Evolutionary conservation across 2,888 invertebrate species (phyloP).

Genomic region (Mesorhabditis spiculigera): DNA sequence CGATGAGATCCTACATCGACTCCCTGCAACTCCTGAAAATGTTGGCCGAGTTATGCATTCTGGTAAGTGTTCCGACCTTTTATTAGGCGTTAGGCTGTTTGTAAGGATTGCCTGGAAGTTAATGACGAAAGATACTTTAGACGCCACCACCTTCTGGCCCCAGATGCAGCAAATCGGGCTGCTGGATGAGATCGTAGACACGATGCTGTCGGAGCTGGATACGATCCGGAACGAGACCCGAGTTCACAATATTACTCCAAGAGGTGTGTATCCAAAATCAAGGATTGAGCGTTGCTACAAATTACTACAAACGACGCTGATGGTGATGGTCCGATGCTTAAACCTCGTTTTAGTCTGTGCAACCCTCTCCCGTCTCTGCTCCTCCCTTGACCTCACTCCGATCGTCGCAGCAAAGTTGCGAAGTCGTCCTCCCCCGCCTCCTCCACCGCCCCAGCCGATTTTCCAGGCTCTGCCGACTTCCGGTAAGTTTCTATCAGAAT

Average conservation of each 20-base stretch:
- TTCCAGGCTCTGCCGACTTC: neutral
- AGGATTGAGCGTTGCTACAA: too few relatives aligned
- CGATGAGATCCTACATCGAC: neutral
- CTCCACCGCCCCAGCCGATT: neutral
- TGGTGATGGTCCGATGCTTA: too few relatives aligned
- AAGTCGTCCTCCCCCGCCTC: neutral
- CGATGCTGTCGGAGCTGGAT: constrained; percentile 17
- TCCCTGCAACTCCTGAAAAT: neutral
- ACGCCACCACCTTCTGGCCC: constrained; percentile 43
- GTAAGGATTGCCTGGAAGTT: too few relatives aligned
- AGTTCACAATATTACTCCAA: neutral
- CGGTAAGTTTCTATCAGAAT: too few relatives aligned
- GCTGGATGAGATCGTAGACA: constrained; percentile 45
- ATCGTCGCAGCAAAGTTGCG: neutral
- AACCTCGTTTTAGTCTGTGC: constrained; percentile 4
- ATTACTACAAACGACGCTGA: too few relatives aligned
- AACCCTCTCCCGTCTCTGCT: neutral
- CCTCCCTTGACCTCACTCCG: neutral
- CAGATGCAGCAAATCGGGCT: constrained; percentile 43
- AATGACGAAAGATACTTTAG: constrained; percentile 30
- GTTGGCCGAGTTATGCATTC: neutral
- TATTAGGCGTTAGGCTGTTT: too few relatives aligned
- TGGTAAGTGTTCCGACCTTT: too few relatives aligned
- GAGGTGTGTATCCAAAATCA: neutral
- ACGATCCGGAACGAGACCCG: neutral